Evolutionary conservation across 2,113 vertebrate species (phyloP).

Genomic region (Erythrolamprus reginae): DNA sequence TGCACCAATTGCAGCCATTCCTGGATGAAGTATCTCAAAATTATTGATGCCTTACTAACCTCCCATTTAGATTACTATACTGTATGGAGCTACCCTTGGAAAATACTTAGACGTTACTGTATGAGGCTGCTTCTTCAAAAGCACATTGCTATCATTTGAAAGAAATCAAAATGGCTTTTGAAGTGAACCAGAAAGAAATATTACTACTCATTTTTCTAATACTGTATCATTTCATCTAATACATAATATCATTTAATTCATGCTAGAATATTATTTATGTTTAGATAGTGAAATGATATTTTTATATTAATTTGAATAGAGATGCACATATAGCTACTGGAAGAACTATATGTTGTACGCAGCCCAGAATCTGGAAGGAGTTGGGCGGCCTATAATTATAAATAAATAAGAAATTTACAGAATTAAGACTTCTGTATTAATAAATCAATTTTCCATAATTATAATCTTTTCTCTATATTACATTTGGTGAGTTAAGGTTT

Average conservation of each 20-base stretch:
- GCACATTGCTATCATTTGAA: neutral
- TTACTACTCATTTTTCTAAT: neutral
- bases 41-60: neutral
- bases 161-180: neutral
- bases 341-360: too few relatives aligned
- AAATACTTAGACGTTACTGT: neutral
- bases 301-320: neutral
- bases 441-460: neutral
- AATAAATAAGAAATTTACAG: neutral
- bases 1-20: neutral
- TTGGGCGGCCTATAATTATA: too few relatives aligned
- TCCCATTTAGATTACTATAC: neutral
- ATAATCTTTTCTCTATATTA: neutral
- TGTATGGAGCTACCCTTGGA: neutral
- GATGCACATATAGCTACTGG: neutral
- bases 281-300: neutral
- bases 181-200: neutral
- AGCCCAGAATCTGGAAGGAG: too few relatives aligned
- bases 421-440: neutral
- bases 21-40: neutral
- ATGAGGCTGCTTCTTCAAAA: neutral
- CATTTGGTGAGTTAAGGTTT: neutral
- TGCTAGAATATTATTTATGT: neutral
- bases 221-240: too few relatives aligned
- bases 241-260: neutral